Base-by-base conservation (phyloP, 2,888 invertebrate genomes). In the Latheticus oryzae region DNA sequence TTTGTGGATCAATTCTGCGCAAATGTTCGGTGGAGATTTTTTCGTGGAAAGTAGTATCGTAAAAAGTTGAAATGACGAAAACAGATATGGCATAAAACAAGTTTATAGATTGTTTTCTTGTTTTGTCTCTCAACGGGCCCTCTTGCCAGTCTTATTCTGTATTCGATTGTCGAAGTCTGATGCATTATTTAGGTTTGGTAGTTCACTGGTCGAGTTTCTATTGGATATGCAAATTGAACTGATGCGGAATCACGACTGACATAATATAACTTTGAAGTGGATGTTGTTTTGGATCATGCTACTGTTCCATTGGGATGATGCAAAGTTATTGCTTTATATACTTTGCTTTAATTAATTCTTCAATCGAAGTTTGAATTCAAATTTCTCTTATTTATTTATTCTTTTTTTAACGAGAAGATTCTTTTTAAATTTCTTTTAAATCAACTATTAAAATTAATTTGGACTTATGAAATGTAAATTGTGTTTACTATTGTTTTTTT, bases 1-100 rank as follows among this genome's bases (percentile, higher is more conserved):
- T 69, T 72, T 72, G 69, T 69, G 68, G 69, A 67, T 64, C 72
- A 66, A 68, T 71, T 69, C 66, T 56, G 54, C 60, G 60, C 67
- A 67, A 69, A 70, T 66, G 66, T 66, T 64, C 61, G 43, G 59
- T 16, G 67, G 66, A 65, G 68, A 69, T 69, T 71, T 68, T 64
- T 60, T 58, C 48, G 12, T 28, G 28, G 12, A 28, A 58, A 61
- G 57, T 37, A 57, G 40, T 51, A 15, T 43, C 50, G 33, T 35
- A 45, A 68, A 69, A 68, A 70, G 60, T 67, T 62, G 66, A 66
- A 70, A 70, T 60, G 64, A 63, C 69, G 63, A 66, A 69, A 68
- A 65, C 68, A 69, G 67, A 70, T 68, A 69, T 65, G 60, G 65
- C 58, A 68, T 66, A 65, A 65, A 67, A 69, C 64, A 61, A 68